Percentiles rank a stretch among this genome's conserved stretches.
Evolutionary conservation across 2,113 vertebrate genomes (phyloP).

Genomic region (Tylochromis polylepis): DNA sequence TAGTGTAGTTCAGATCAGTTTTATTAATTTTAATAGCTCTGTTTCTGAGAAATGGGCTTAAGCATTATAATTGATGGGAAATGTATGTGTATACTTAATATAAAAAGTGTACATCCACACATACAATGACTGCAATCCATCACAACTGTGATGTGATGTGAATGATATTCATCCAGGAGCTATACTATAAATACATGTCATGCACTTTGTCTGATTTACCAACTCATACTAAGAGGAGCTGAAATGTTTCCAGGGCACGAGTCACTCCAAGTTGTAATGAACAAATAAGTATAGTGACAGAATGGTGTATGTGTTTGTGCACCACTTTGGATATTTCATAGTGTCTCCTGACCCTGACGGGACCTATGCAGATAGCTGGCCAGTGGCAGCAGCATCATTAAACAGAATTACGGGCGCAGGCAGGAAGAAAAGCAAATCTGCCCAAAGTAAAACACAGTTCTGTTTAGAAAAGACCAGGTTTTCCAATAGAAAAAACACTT

Average conservation of each 20-base stretch:
- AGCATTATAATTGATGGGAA: not conserved
- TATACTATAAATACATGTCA: not conserved
- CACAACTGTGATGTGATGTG: not conserved
- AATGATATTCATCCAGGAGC: not conserved
- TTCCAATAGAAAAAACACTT: not conserved
- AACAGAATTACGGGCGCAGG: not conserved
- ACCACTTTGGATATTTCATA: not conserved
- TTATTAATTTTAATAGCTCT: not conserved
- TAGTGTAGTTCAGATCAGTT: not conserved
- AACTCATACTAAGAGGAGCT: not conserved
- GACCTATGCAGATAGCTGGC: not conserved
- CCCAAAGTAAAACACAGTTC: not conserved
- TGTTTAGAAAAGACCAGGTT: not conserved
- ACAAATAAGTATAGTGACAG: not conserved
- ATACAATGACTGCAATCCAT: accelerated
- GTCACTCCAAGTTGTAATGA: not conserved
- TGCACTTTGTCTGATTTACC: not conserved
- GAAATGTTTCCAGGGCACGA: not conserved
- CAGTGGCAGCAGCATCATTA: not conserved
- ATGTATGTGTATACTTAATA: not conserved
- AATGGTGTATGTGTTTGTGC: not conserved
- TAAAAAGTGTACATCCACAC: not conserved
- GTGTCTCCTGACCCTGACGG: not conserved
- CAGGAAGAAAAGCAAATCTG: not conserved
- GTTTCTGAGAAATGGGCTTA: not conserved